These are phyloP conservation scores for Branchinecta sandiegonensis DNA, from an alignment of 2,888 invertebrate genomes.

Conservation along the genomic window DNA sequence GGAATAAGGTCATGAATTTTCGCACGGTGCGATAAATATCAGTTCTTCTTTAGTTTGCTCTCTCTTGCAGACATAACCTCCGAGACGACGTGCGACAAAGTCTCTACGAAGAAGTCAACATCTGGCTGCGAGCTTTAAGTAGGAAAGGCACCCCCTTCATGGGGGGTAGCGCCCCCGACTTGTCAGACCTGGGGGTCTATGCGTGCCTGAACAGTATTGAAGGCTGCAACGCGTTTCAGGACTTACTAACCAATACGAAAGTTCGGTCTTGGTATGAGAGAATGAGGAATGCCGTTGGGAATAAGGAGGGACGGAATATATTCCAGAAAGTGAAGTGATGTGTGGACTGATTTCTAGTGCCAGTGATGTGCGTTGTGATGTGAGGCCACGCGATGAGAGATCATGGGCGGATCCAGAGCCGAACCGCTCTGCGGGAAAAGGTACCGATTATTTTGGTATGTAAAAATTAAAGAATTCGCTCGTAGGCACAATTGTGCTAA, in stretches of 20 bases:
- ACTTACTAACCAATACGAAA: constrained; percentile 54
- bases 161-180: constrained; percentile 71
- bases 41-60: background rate
- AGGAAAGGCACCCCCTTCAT: constrained; percentile 56
- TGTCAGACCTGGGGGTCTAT: constrained; percentile 82
- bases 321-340: no score
- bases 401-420: no score
- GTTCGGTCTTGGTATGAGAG: constrained; percentile 62
- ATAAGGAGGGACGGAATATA: constrained; percentile 40
- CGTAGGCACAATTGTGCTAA: no score
- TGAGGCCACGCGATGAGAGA: no score
- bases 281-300: constrained; percentile 49
- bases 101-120: constrained; percentile 71
- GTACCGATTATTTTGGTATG: no score
- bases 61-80: constrained; percentile 52
- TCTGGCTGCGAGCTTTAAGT: constrained; percentile 58
- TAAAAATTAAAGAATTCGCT: no score
- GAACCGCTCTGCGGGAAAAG: no score
- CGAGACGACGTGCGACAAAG: constrained; percentile 76
- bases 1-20: background rate
- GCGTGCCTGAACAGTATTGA: constrained; percentile 84
- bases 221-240: constrained; percentile 76
- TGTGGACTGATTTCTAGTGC: no score
- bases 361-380: no score
- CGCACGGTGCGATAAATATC: background rate